A percentile compares a stretch with the other conserved stretches of the same genome.
phyloP scores from a whole-genome alignment of 1,140 invertebrate genomes.

The Panulirus ornatus region DNA sequence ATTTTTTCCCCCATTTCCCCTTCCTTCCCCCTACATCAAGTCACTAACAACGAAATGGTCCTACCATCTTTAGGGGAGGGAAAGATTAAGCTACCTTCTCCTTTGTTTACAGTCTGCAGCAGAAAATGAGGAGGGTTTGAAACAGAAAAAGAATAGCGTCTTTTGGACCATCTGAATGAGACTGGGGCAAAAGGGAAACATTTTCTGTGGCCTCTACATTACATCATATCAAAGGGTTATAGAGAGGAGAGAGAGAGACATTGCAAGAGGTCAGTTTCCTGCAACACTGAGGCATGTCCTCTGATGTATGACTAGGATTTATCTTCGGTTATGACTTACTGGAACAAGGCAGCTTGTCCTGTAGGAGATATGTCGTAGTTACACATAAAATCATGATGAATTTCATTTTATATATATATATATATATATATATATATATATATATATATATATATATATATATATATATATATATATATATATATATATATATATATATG shows the following conservation, averaged over 20 bases:
- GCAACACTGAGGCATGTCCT: background rate
- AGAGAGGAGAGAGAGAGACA: background rate
- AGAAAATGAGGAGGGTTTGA: background rate
- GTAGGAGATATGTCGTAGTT: background rate
- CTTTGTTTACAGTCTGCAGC: background rate
- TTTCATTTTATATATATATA: background rate
- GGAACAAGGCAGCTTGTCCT: background rate
- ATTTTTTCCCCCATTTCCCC: background rate
- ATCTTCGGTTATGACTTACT: background rate
- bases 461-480: slow-evolving; percentile 14
- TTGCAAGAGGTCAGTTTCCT: background rate
- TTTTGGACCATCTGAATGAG: background rate
- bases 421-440: slow-evolving; percentile 14
- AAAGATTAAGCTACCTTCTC: background rate
- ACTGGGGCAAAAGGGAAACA: background rate
- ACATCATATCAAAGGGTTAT: background rate
- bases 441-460: slow-evolving; percentile 14
- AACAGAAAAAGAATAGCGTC: background rate
- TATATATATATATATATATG: slow-evolving; percentile 14
- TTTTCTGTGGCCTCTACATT: background rate
- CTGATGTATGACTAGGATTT: background rate
- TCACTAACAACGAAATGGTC: background rate
- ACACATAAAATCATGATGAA: background rate
- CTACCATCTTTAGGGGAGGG: background rate
- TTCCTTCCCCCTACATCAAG: background rate